Conservation (phyloP, 2,888 invertebrate genomes). For the Caenorhabditis drosophilae region DNA sequence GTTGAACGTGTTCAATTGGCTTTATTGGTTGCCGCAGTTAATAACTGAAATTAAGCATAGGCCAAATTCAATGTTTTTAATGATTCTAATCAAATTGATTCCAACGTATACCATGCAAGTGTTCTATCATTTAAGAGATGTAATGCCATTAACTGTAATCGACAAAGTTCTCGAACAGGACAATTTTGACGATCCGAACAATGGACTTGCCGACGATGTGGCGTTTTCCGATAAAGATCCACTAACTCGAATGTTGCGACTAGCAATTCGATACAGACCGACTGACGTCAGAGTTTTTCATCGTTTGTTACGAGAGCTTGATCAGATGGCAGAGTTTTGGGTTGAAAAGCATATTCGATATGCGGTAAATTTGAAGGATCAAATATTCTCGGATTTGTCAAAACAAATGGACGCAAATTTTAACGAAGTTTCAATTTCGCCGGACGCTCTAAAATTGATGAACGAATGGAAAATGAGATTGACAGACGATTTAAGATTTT, state of each 20-base stretch:
- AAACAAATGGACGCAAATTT: conserved; percentile 26
- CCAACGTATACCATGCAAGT: conserved; percentile 42
- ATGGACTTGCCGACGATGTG: background rate
- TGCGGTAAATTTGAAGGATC: conserved; percentile 36
- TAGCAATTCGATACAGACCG: conserved; percentile 22
- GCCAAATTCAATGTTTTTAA: conserved; percentile 18
- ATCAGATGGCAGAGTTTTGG: conserved; percentile 44
- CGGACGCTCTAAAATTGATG: conserved; percentile 3
- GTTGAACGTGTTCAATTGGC: conserved; percentile 60
- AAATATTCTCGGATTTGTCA: conserved; percentile 25
- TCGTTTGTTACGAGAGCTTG: conserved; percentile 32
- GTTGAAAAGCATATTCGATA: conserved; percentile 41
- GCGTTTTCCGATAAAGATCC: background rate
- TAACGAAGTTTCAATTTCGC: conserved; percentile 10
- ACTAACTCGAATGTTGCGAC: conserved; percentile 17
- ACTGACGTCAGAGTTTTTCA: conserved; percentile 41
- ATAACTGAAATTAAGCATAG: conserved; percentile 30
- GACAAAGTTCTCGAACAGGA: conserved; percentile 12
- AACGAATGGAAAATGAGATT: conserved; percentile 13
- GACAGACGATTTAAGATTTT: conserved; percentile 18
- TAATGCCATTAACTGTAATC: conserved; percentile 10
- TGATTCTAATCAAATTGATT: conserved; percentile 29
- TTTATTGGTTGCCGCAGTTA: conserved; percentile 59
- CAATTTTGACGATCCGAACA: conserved; percentile 1
- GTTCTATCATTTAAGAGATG: conserved; percentile 37